These are phyloP conservation scores for Pseudomyrmex concolor DNA, from an alignment of 1,140 invertebrate genomes.

Conservation along the genomic window DNA sequence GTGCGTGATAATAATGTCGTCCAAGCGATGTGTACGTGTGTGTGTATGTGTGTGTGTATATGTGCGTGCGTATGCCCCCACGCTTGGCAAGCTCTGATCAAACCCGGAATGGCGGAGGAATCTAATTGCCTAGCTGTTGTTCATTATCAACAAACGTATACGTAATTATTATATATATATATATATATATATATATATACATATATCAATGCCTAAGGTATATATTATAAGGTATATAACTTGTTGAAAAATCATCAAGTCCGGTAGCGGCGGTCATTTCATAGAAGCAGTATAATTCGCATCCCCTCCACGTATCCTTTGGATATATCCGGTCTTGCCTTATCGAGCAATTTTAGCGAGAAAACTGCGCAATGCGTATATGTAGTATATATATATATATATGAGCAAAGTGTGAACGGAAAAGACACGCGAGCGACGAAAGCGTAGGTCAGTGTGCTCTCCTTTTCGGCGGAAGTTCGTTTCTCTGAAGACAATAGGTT, in stretches of 20 bases:
- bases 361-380: conserved; percentile 1
- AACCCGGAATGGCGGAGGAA: neutral
- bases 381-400: too few species aligned
- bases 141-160: conserved; percentile 39
- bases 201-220: neutral
- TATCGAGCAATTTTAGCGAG: conserved; percentile 57
- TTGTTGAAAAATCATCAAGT: neutral
- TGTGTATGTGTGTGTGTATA: neutral
- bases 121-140: neutral
- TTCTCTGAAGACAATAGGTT: conserved; percentile 64
- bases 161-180: neutral
- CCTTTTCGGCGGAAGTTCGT: conserved; percentile 49
- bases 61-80: neutral
- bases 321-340: conserved; percentile 61
- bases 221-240: too few species aligned
- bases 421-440: conserved; percentile 54
- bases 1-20: neutral
- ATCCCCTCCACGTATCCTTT: conserved; percentile 49
- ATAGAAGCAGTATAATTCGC: conserved; percentile 5
- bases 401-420: conserved; percentile 6
- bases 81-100: neutral
- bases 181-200: too few species aligned
- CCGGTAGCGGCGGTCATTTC: too few species aligned
- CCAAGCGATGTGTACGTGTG: neutral
- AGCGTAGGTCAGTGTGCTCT: conserved; percentile 57